A percentile compares a stretch with the other conserved stretches of the same genome.
These are phyloP conservation scores for Acanthosoma haemorrhoidale DNA, from an alignment of 2,888 invertebrate genomes.

Conservation along the genomic window DNA sequence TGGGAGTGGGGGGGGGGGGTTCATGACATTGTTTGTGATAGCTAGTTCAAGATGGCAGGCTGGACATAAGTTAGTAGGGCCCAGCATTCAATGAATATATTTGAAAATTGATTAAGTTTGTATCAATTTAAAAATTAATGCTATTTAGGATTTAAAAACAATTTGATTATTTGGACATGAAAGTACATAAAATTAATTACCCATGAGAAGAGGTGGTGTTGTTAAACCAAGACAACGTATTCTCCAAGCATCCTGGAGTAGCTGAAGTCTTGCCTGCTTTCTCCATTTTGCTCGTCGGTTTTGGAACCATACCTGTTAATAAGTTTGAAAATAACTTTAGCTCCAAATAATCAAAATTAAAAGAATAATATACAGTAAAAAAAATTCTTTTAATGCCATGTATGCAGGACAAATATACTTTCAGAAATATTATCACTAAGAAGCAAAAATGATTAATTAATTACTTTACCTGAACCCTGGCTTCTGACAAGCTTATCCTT, in stretches of 20 bases:
- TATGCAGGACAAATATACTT: too few species aligned
- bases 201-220: constrained; percentile 56
- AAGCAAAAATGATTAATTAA: not conserved
- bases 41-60: too few species aligned
- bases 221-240: constrained; percentile 77
- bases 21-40: too few species aligned
- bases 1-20: too few species aligned
- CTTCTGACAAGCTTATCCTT: constrained; percentile 85
- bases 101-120: not conserved
- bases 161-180: too few species aligned
- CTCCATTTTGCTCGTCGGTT: constrained; percentile 87
- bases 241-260: constrained; percentile 84
- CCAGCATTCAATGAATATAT: not conserved
- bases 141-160: not conserved
- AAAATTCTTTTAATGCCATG: too few species aligned
- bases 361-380: too few species aligned
- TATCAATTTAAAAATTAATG: not conserved
- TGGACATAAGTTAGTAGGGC: not conserved
- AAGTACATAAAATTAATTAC: too few species aligned
- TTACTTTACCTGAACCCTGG: constrained; percentile 73
- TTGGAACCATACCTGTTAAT: constrained; percentile 78
- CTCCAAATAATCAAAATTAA: too few species aligned
- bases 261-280: constrained; percentile 77
- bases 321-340: too few species aligned
- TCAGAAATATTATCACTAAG: not conserved